Evolutionary conservation across 64 coral and sea anemone species (phyloP), one percentile per base, ranked within the genome.

Genomic region (Pachyseris speciosa): DNA sequence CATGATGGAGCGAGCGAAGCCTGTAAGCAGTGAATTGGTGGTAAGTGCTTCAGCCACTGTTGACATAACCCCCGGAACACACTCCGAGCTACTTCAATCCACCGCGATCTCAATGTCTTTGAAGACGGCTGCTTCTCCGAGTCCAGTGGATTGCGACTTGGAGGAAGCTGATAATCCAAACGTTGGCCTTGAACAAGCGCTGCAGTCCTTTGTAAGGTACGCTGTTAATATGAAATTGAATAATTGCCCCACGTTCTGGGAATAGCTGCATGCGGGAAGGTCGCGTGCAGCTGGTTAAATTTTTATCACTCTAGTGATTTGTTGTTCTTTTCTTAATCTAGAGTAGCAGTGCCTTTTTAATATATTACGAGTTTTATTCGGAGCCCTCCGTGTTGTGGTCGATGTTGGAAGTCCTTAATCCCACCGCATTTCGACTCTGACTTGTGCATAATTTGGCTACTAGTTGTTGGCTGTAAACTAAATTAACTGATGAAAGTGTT

Each of bases 141-240:
- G 52, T 27, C 52, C 77, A 37, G 53, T 81, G 22, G 77, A 81
- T 12, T 81, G 77, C 53, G 77, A 81, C 33, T 36, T 39, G 33
- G 89, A 91, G 28, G 89, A 91, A 41, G 70, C 78, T 45, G 89
- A 91, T 26, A 65, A 64, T 25, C 31, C 89, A 2, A 91, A 91
- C 81, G 49, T 67, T 2, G 89, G 81, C 31, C 55, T 91, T 22
- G 89, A 91, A 51, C 80, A 84, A 51, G 89, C 89, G 9, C 34
- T 91, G 13, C 64, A 84, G 43, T 61, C 89, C 7, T 91, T 59
- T 57, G 75, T 91, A 39, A 91, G 89, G 89, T 91, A 70, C 20
- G 32, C 20, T 55, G 59, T 58, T 80, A 26, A 38, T 40, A 36
- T 22, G 7, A 67, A 33, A 37, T 58, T 6, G 24, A 61, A 15